Evolutionary conservation across 2,888 invertebrate genomes (phyloP), one percentile per base, ranked within the genome.

Genomic region (Tachina lurida): DNA sequence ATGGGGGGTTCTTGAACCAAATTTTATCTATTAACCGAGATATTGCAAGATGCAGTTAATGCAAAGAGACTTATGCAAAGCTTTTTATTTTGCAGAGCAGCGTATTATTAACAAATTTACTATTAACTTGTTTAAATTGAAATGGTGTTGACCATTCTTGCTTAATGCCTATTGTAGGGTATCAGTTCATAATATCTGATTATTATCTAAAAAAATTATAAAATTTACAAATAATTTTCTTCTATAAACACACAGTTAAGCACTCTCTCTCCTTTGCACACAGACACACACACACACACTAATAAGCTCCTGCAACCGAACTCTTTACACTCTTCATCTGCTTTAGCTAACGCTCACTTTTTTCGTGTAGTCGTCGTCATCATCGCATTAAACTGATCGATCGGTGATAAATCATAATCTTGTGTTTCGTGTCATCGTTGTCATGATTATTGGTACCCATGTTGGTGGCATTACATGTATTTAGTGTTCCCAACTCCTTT

Each of bases 391-490:
- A 91, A 91, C 91, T 91, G 90, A 92, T 92, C 91, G 90, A 91
- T 91, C 90, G 88, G 89, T 91, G 90, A 92, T 92, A 91, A 92
- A 92, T 92, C 91, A 92, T 92, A 91, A 91, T 91, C 90, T 88
- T 86, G 68, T 85, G 83, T 86, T 83, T 84, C 62, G 71, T 81
- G 78, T 87, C 88, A 86, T 84, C 87, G 74, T 81, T 87, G 86
- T 83, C 85, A 81, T 83, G 81, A 84, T 87, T 86, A 87, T 84
- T 82, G 86, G 80, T 76, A 80, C 63, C 83, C 79, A 83, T 84
- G 87, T 82, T 87, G 87, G 81, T 87, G 84, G 81, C 82, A 84
- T 76, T 80, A 83, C 83, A 75, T 76, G 79, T 80, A 76, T 67
- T 62, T 73, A 71, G 73, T 83, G 79, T 83, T 67, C 45, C 62